Evolutionary conservation across 2,113 vertebrate genomes (phyloP).

Genomic region (Atractosteus spatula): DNA sequence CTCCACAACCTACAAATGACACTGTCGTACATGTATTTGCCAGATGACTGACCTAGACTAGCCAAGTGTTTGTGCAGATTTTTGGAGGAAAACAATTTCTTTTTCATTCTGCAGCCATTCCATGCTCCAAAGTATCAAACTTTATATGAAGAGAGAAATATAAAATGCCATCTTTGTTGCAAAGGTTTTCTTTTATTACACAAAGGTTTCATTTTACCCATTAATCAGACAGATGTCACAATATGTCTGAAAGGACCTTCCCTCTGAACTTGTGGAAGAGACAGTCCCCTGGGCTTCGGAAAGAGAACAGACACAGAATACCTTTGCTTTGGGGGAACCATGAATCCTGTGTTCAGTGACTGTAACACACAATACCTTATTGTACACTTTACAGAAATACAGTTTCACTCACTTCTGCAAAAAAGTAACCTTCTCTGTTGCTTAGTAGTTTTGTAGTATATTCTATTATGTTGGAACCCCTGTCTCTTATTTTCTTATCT

Average conservation of each 20-base stretch:
- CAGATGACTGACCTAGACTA: slow-evolving; percentile 38
- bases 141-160: slow-evolving; percentile 39
- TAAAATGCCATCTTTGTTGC: slow-evolving; percentile 52
- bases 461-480: no score
- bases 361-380: slow-evolving; percentile 7
- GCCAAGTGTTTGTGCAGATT: slow-evolving; percentile 16
- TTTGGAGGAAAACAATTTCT: not conserved
- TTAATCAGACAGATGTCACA: slow-evolving; percentile 42
- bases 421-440: not conserved
- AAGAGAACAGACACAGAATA: slow-evolving; percentile 31
- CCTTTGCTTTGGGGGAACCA: not conserved
- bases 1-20: slow-evolving; percentile 16
- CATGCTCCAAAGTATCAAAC: slow-evolving; percentile 36
- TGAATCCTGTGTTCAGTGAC: not conserved
- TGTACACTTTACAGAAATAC: slow-evolving; percentile 9
- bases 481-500: not conserved
- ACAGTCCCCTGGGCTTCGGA: slow-evolving; percentile 20
- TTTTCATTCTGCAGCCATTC: not conserved
- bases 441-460: not conserved
- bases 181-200: slow-evolving; percentile 59
- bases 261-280: slow-evolving; percentile 18
- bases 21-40: slow-evolving; percentile 23
- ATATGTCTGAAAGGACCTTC: slow-evolving; percentile 36
- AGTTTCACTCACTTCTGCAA: not conserved
- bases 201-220: slow-evolving; percentile 58